Conservation (phyloP, 2,113 vertebrate genomes). For the Micronycteris hirsuta region DNA sequence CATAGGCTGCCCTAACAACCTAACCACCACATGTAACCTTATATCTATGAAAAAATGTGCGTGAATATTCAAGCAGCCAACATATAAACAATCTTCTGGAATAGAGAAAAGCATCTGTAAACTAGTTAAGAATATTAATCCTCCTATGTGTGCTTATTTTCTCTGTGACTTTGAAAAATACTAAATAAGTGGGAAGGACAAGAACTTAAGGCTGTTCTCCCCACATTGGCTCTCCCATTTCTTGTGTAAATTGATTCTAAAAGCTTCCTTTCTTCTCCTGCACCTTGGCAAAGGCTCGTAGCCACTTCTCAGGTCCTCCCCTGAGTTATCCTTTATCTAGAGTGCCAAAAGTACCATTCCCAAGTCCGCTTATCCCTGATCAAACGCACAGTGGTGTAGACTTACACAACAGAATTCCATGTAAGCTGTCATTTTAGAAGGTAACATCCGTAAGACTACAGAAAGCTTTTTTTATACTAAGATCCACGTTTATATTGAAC, state of each 20-base stretch:
- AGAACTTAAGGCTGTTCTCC: not conserved
- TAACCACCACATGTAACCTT: not conserved
- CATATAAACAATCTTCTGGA: not conserved
- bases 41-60: not conserved
- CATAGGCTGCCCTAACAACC: not conserved
- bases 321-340: not conserved
- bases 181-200: not conserved
- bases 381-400: not conserved
- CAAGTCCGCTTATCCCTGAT: not conserved
- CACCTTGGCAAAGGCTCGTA: not conserved
- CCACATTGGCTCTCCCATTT: not conserved
- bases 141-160: not conserved
- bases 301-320: not conserved
- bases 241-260: not conserved
- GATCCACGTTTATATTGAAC: slow-evolving; percentile 40
- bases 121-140: not conserved
- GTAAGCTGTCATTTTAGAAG: slow-evolving; percentile 16
- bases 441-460: not conserved
- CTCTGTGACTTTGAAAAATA: slow-evolving; percentile 17
- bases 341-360: not conserved
- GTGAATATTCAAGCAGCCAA: not conserved
- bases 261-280: not conserved
- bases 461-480: slow-evolving; percentile 52
- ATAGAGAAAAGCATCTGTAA: not conserved
- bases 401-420: not conserved